phyloP scores from a whole-genome alignment of 1,140 invertebrate genomes.

The Melipona quadrifasciata region DNA sequence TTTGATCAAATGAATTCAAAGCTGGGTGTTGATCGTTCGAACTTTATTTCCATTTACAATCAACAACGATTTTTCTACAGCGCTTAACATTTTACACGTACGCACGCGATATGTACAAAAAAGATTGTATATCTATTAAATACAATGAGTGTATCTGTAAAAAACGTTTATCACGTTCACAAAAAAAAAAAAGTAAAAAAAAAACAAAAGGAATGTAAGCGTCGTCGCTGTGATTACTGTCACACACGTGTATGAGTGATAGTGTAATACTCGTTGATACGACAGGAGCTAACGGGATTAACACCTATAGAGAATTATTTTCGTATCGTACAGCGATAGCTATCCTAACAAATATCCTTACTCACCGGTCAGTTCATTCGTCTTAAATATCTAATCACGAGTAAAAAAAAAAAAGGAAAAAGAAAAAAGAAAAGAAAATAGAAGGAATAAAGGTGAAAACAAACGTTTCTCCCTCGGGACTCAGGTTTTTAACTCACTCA shows the following conservation, averaged over 20 bases:
- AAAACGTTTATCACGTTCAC: conserved; percentile 45
- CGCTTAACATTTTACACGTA: conserved; percentile 32
- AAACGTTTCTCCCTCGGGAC: background rate
- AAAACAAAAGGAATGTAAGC: conserved; percentile 45
- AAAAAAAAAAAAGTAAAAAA: no score
- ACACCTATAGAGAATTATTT: background rate
- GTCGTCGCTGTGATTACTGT: conserved; percentile 20
- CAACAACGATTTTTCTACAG: conserved; percentile 43
- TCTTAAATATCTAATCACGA: conserved; percentile 41
- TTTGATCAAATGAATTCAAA: background rate
- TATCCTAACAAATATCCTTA: conserved; percentile 11
- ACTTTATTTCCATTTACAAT: conserved; percentile 30
- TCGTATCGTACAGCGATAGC: conserved; percentile 24
- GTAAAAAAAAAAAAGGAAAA: conserved; percentile 1
- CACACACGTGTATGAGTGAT: background rate
- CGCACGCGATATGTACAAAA: conserved; percentile 41
- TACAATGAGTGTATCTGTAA: conserved; percentile 11
- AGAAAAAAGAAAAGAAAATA: background rate
- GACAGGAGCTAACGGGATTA: conserved; percentile 6
- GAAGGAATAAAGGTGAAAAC: background rate
- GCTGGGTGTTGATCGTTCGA: background rate
- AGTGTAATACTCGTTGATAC: background rate
- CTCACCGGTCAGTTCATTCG: conserved; percentile 38
- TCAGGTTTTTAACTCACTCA: conserved; percentile 15
- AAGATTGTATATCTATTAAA: conserved; percentile 38